Evolutionary conservation across 2,797 vertebrate species (phyloP).

Genomic region (Hafferia zeledoni): DNA sequence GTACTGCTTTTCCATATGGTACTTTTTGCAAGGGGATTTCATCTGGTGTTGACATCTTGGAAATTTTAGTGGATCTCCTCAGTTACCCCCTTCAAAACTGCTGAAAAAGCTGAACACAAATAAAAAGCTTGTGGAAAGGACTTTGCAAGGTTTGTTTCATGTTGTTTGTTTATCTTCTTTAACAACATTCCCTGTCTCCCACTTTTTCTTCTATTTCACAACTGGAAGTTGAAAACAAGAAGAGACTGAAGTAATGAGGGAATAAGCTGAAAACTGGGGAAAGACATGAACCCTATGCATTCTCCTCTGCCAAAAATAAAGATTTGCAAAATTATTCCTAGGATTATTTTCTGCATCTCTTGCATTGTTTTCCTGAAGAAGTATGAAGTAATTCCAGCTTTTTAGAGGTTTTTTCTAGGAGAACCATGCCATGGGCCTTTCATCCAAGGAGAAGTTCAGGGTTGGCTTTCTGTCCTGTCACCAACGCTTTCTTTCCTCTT

Average conservation of each 20-base stretch:
- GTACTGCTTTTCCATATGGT: not conserved
- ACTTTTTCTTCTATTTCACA: constrained; percentile 13
- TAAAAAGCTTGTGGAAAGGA: not conserved
- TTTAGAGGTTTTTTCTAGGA: not conserved
- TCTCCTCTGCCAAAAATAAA: not conserved
- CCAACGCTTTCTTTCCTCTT: not conserved
- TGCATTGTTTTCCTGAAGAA: not conserved
- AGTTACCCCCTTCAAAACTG: not conserved
- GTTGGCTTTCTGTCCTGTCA: not conserved
- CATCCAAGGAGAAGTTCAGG: not conserved
- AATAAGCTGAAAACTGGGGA: not conserved
- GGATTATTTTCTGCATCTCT: not conserved
- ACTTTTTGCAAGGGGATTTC: constrained; percentile 35
- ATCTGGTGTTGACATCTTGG: constrained; percentile 17
- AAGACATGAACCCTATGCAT: not conserved
- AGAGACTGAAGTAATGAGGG: not conserved
- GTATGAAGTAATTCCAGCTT: not conserved
- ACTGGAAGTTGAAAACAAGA: not conserved
- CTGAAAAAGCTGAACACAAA: not conserved
- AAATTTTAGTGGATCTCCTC: not conserved
- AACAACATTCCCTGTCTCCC: not conserved
- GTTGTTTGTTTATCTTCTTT: constrained; percentile 4
- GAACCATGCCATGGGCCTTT: not conserved
- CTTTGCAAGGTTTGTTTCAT: constrained; percentile 11
- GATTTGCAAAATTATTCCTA: not conserved